Conservation (phyloP, 2,113 vertebrate species). For the Brachyhypopomus occidentalis region DNA sequence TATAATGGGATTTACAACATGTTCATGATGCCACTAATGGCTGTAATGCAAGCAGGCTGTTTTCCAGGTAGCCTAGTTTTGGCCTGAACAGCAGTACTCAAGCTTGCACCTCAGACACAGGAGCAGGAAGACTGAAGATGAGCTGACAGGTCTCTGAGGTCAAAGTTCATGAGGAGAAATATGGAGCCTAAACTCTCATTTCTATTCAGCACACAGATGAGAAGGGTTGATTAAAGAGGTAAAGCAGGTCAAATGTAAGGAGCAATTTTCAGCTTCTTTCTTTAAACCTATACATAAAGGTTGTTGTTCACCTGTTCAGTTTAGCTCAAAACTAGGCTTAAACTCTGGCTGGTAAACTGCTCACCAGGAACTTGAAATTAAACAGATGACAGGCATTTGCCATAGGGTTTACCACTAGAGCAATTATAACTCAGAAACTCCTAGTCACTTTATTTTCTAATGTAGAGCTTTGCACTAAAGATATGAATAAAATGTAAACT, state of each 20-base stretch:
- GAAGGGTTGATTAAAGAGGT: too few relatives aligned
- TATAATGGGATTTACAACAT: neutral
- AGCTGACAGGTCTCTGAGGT: too few relatives aligned
- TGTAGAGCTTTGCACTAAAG: slow-evolving; percentile 82
- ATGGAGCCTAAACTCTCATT: too few relatives aligned
- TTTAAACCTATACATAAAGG: too few relatives aligned
- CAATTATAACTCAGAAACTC: neutral
- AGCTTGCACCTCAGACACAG: too few relatives aligned
- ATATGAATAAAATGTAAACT: slow-evolving; percentile 52
- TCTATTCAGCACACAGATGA: too few relatives aligned
- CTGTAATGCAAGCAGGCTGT: neutral
- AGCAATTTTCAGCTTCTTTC: too few relatives aligned
- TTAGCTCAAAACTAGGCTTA: slow-evolving; percentile 2
- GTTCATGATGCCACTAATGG: slow-evolving; percentile 1
- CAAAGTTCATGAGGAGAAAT: too few relatives aligned
- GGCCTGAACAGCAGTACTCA: neutral
- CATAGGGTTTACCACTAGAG: neutral
- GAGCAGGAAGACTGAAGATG: too few relatives aligned
- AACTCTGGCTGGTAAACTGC: neutral
- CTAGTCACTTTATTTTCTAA: slow-evolving; percentile 66
- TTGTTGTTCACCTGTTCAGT: neutral
- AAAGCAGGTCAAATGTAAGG: too few relatives aligned
- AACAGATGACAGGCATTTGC: too few relatives aligned
- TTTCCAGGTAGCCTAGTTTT: neutral
- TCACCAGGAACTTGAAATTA: neutral